phyloP scores from a whole-genome alignment of 2,888 invertebrate genomes.

The Eumerus sabulonum region DNA sequence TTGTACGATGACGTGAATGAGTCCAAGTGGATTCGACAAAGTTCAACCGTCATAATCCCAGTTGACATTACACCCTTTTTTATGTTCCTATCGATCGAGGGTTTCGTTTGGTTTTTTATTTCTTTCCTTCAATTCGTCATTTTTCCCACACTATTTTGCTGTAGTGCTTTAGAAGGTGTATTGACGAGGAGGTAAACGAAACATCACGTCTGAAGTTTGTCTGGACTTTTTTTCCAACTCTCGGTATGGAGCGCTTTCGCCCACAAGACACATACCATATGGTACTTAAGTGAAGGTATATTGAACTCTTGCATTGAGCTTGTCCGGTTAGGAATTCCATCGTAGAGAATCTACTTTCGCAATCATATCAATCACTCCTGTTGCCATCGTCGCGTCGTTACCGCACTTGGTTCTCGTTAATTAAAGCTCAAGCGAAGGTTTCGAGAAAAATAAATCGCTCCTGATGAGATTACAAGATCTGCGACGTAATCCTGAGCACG shows the following conservation, averaged over 20 bases:
- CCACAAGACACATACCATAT: conserved; percentile 38
- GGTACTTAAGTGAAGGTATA: conserved; percentile 19
- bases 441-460: conserved; percentile 43
- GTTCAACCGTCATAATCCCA: conserved; percentile 66
- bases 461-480: conserved; percentile 64
- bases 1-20: conserved; percentile 31
- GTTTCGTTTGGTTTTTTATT: conserved; percentile 33
- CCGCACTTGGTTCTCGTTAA: conserved; percentile 15
- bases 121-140: conserved; percentile 7
- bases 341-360: conserved; percentile 1
- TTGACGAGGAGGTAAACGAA: conserved; percentile 40
- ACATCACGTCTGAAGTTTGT: conserved; percentile 49
- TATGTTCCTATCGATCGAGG: not conserved
- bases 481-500: conserved; percentile 43
- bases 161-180: not conserved
- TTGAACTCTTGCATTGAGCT: conserved; percentile 47
- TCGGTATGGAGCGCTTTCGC: conserved; percentile 24
- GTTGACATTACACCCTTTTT: conserved; percentile 55
- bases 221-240: conserved; percentile 24
- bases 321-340: not conserved
- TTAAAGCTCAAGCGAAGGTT: conserved; percentile 61
- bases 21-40: conserved; percentile 61
- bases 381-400: conserved; percentile 4
- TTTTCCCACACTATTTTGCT: conserved; percentile 21
- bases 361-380: conserved; percentile 6